These are phyloP conservation scores for Lasiommata megera DNA, from an alignment of 2,888 invertebrate species.

Conservation along the genomic window DNA sequence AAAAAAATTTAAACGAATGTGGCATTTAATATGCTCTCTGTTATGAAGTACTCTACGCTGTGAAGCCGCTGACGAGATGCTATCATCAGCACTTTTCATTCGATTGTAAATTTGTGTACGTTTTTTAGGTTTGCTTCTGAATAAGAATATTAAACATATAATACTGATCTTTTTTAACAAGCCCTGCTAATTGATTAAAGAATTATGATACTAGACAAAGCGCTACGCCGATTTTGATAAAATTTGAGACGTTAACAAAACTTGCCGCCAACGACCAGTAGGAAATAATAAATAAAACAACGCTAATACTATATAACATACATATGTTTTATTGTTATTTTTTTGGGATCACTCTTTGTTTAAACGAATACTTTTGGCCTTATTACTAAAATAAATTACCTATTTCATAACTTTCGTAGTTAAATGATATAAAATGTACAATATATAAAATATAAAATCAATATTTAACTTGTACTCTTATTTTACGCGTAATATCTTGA, in stretches of 20 bases:
- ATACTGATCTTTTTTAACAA: too few relatives aligned
- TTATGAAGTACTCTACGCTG: background rate
- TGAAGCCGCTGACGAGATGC: background rate
- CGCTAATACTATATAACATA: too few relatives aligned
- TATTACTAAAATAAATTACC: constrained; percentile 11
- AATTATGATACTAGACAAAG: too few relatives aligned
- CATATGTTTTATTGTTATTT: background rate
- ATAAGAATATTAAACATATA: background rate
- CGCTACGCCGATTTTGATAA: too few relatives aligned
- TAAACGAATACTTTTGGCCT: background rate
- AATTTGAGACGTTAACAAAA: too few relatives aligned
- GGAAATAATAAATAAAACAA: too few relatives aligned
- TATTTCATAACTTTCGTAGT: constrained; percentile 2
- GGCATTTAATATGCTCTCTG: too few relatives aligned
- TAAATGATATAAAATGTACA: constrained; percentile 19
- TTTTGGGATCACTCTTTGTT: constrained; percentile 14
- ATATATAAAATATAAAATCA: background rate
- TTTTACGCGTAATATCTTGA: constrained; percentile 64
- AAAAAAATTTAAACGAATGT: too few relatives aligned
- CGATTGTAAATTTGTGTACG: background rate
- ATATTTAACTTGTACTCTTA: background rate
- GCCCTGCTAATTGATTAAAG: too few relatives aligned
- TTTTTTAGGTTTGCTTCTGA: background rate
- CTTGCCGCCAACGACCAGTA: too few relatives aligned
- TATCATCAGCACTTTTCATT: background rate